Base-by-base conservation (phyloP, 2,888 invertebrate genomes). In the Dryococelus australis region DNA sequence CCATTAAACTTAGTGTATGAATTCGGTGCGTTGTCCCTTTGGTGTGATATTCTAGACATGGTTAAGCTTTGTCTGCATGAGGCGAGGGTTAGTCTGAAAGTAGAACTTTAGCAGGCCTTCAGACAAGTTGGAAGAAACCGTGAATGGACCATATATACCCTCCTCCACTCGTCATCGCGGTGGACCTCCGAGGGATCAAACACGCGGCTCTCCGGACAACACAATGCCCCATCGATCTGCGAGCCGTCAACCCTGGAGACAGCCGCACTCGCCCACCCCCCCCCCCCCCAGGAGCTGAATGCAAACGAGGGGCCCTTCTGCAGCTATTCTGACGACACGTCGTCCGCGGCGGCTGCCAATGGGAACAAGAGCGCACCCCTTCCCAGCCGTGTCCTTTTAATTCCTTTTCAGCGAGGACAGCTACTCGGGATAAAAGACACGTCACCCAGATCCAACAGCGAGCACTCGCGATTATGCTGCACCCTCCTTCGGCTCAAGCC, bases 351-450 rank as follows among this genome's bases (percentile, higher is more conserved):
- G 24, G 16, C 65, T 20, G 16, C 65, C 65, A n/a, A n/a, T 20
- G n/a, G 24, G 65, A 65, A 65, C 65, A 65, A 65, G 65, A 65
- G n/a, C 65, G 8, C 12, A 1, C 65, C 24, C 65, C 65, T 65
- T n/a, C n/a, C 51, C 1, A 0, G 6, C 24, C 65, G 65, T 65
- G 65, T 65, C n/a, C 65, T 65, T 65, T 65, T n/a, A 16, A 65
- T 16, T 65, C n/a, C 65, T 20, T n/a, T 65, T 65, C 65, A 65
- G 16, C 24, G 24, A n/a, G 24, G 65, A 65, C 65, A 65, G 8
- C 65, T 65, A 47, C n/a, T n/a, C 24, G 65, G 65, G 65, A 65
- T 65, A 65, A 65, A 65, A n/a, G 65, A 65, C 65, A 65, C 65
- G 65, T 65, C 65, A 65, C 65, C 0, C 65, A 65, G 65, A n/a